Evolutionary conservation across 1,140 invertebrate species (phyloP), one percentile per base, ranked within the genome.

Genomic region (Cyphomyrmex costatus): DNA sequence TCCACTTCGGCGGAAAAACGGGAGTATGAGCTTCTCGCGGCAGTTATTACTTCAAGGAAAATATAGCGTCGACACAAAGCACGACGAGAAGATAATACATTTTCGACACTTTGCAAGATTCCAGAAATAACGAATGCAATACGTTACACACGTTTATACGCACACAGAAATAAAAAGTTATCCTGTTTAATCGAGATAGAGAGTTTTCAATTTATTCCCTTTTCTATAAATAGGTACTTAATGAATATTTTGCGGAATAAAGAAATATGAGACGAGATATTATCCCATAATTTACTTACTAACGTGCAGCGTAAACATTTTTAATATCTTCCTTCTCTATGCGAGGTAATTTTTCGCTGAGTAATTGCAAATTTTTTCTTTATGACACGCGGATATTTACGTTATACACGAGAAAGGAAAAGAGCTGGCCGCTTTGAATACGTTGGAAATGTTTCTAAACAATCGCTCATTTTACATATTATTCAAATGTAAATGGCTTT

Each of bases 31-130:
- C 36, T 60, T 46, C 66, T n/a, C 53, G 36, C 68, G 78, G 77
- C 49, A 36, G 49, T 80, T 80, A 80, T 80, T 83, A 73, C 53
- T 82, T 82, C 42, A 83, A 73, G 68, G 68, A 46, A 83, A 83
- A 73, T 74, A 56, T 42, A 49, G 10, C 79, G 24, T 4, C 14
- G 33, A 8, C 21, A 12, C 12, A n/a, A 53, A 19, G 27, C 7
- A 53, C 46, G 42, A 42, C 46, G 21, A 58, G 16, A 56, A 53
- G 33, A 80, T 80, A 80, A 80, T 80, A 70, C 6, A 42, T 61
- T 71, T 82, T 74, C 58, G 68, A 74, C 36, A 70, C 5, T 70
- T 70, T 56, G 10, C 65, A 27, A 58, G 78, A 77, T 49, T 70
- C 49, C 12, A 27, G 19, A 49, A 14, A 42, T 49, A 83, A 14